Base-by-base conservation (phyloP, 2,797 vertebrate species). In the Benthosema pterotum region DNA sequence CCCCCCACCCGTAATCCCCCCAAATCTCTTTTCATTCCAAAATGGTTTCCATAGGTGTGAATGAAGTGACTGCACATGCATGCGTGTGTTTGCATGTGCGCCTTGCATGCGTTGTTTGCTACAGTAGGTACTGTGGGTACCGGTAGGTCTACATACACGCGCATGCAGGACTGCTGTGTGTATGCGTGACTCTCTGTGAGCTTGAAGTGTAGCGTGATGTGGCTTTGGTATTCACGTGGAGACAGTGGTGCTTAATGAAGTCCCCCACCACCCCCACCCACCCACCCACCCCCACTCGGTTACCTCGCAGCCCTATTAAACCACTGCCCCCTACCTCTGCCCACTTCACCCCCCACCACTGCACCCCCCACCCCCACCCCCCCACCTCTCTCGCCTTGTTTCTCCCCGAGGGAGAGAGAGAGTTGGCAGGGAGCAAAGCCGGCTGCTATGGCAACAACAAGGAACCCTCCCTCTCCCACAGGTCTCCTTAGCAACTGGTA, bases 401-500 rank as follows among this genome's bases (percentile, higher is more conserved):
- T 88, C 83, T 89, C 88, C 89, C 91, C 54, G 81, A 88, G 87
- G 91, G 91, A 91, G 86, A 83, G 83, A 88, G 86, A 83, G 83
- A 88, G 86, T 87, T 92, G 90, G 91, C 89, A 92, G 86, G 89
- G 91, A 92, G 88, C 82, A 67, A 38, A 87, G 78, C 83, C 47
- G 88, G 92, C 92, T 94, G 91, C 92, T 92, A 94, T 94, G 87
- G 93, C 90, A 93, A 94, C 92, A 91, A 88, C 87, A 79, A 86
- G 84, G 90, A 93, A 88, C 87, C 91, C 91, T 94, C 91, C 92
- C 91, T 92, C 90, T 93, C 91, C 91, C 91, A 90, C 90, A 92
- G 91, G 92, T 94, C 93, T 93, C 91, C 92, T 94, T 93, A 93
- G 92, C 91, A 94, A 93, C 93, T 91, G 88, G 92, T 93, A 91